Base-by-base conservation (phyloP, 2,797 vertebrate species). In the Gallinago stenura region DNA sequence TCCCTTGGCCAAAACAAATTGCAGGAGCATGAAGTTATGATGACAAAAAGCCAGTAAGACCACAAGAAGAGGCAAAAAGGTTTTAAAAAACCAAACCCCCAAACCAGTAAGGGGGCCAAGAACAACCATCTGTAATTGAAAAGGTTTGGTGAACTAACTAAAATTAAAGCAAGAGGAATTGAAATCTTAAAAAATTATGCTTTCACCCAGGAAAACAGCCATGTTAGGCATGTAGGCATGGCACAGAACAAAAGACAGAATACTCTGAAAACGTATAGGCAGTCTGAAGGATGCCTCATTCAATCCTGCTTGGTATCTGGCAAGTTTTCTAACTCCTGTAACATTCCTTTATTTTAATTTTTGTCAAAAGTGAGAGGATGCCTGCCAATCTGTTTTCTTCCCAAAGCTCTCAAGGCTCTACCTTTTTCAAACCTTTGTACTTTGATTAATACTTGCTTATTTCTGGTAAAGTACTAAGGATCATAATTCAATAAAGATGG, bases 361-460 rank as follows among this genome's bases (percentile, higher is more conserved):
- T 90, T 87, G 31, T 77, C 69, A 87, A 76, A 76, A 30, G 66
- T 41, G 28, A 91, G 30, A 86, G 25, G 57, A 62, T 69, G 22
- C n/a, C 30, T 89, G 30, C 39, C 68, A 73, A 80, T 51, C 45
- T 83, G 53, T 45, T 78, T 94, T 84, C 76, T 88, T 91, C 86
- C 45, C 10, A 60, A 66, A 83, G 41, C 53, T 83, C 54, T 88
- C 70, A 73, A 8, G 19, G 39, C 65, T 84, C 86, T 85, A 92
- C 30, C 62, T 91, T 90, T 94, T 80, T 93, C 78, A 94, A 89
- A 90, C 85, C 78, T 95, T 95, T 93, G 57, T 93, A 95, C 89
- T 97, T 95, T 96, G 96, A 97, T 97, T 97, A 97, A 97, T 95
- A 92, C 91, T 97, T 97, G 76, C 90, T 96, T 97, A 95, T 97